Base-by-base conservation (phyloP, 53 echinoderm and acorn worm species). In the Glandiceps talaboti region DNA sequence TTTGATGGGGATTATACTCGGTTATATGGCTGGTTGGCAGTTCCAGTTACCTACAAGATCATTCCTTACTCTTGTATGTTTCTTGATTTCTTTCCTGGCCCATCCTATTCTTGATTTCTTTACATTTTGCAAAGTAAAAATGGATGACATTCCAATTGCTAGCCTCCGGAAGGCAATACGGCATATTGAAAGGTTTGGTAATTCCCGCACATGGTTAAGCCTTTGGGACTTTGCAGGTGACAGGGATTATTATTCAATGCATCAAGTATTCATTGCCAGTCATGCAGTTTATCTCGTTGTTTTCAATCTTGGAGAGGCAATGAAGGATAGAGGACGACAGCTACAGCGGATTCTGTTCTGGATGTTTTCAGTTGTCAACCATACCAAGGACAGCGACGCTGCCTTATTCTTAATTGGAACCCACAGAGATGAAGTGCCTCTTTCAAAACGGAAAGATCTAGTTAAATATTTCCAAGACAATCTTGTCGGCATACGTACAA, bases 241-340 rank as follows among this genome's bases (percentile, higher is more conserved):
- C n/a, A 28, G 32, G 25, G 0, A 31, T 1, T 79, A 79, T 29
- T 32, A 79, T n/a, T 28, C 32, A 12, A 79, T 33, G 1, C 79
- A 79, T 79, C 79, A 79, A 32, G 32, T 33, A 1, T 79, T 79
- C 27, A 79, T 79, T 28, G 25, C 79, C 26, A 33, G 76, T 0
- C 76, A 80, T 28, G 87, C 83, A 28, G 82, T 87, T 25, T 87
- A 84, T 33, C 33, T 87, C 27, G 74, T 87, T 30, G 83, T 76
- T 1, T 87, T 87, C 74, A 83, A 80, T 80, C 74, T 87, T 29
- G 29, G 76, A 29, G 77, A 77, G 6, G 84, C 84, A 33, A 20
- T 20, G 6, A 74, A 87, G 33, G 72, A 75, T 6, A 14, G 28
- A 26, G n/a, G 31, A 33, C 83, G 83, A 31, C 64, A 45, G 20